Percentiles rank a stretch among this genome's conserved stretches.
These are phyloP conservation scores for Isichthys henryi DNA, from an alignment of 2,113 vertebrate genomes.

Conservation along the genomic window DNA sequence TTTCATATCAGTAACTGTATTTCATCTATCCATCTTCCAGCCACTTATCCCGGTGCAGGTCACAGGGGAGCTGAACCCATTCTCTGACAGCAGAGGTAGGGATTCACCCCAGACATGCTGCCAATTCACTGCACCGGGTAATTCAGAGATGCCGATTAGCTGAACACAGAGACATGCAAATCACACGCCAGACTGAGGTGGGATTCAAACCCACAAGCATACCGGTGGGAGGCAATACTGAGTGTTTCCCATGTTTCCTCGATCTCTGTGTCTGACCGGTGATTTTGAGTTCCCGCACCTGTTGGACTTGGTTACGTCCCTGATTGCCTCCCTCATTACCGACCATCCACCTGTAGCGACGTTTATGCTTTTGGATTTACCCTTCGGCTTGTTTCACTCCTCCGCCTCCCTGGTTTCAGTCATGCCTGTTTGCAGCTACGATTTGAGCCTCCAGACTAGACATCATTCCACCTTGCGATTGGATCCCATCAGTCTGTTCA, in stretches of 20 bases:
- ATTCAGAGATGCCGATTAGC: not conserved
- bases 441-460: not conserved
- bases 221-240: not conserved
- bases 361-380: not conserved
- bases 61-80: not conserved
- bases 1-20: not conserved
- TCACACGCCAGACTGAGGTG: not conserved
- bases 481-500: not conserved
- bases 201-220: not conserved
- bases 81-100: not conserved
- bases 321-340: not conserved
- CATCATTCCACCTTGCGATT: not conserved
- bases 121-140: not conserved
- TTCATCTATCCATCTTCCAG: not conserved
- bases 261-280: not conserved
- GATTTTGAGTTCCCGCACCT: not conserved
- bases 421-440: not conserved
- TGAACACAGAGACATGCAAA: no score
- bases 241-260: not conserved
- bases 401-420: not conserved
- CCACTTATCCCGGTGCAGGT: not conserved
- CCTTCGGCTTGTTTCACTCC: not conserved
- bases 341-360: not conserved
- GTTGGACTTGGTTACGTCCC: not conserved
- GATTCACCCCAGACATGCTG: not conserved